A percentile compares a stretch with the other conserved stretches of the same genome.
phyloP scores from a whole-genome alignment of 2,113 vertebrate species.

The Origma solitaria region DNA sequence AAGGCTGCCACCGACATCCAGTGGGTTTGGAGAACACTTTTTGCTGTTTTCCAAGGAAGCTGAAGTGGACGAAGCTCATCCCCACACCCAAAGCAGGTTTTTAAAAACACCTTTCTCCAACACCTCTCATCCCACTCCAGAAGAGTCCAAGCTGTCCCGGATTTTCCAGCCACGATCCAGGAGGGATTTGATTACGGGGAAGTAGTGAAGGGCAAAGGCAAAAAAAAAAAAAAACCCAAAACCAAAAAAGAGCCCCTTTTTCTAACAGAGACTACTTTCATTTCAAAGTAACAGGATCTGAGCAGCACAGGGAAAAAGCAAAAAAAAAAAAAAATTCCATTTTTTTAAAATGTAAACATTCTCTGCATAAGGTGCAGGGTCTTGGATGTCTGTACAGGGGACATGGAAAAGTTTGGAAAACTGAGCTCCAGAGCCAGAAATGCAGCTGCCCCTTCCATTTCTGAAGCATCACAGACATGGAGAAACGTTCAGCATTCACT shows the following conservation, averaged over 20 bases:
- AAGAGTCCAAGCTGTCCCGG: neutral
- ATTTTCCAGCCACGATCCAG: neutral
- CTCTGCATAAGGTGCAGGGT: constrained; percentile 60
- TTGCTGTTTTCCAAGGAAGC: neutral
- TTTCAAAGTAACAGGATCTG: constrained; percentile 6
- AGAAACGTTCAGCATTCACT: constrained; percentile 16
- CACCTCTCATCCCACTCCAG: neutral
- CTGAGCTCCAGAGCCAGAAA: neutral
- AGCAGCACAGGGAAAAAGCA: neutral
- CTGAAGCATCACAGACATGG: neutral
- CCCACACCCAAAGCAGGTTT: neutral
- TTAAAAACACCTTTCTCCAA: neutral
- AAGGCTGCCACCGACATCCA: neutral
- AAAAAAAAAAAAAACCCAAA: neutral
- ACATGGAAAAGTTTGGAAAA: constrained; percentile 7
- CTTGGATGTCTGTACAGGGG: constrained; percentile 19
- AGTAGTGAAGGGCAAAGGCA: neutral
- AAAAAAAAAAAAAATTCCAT: neutral
- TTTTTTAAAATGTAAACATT: constrained; percentile 36
- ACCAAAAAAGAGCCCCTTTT: neutral
- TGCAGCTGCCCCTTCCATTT: neutral
- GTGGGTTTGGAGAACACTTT: neutral
- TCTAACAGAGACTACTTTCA: neutral
- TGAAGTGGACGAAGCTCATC: neutral
- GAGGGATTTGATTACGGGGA: neutral